phyloP scores from a whole-genome alignment of 2,888 invertebrate species.

The Monoplex corrugatus region DNA sequence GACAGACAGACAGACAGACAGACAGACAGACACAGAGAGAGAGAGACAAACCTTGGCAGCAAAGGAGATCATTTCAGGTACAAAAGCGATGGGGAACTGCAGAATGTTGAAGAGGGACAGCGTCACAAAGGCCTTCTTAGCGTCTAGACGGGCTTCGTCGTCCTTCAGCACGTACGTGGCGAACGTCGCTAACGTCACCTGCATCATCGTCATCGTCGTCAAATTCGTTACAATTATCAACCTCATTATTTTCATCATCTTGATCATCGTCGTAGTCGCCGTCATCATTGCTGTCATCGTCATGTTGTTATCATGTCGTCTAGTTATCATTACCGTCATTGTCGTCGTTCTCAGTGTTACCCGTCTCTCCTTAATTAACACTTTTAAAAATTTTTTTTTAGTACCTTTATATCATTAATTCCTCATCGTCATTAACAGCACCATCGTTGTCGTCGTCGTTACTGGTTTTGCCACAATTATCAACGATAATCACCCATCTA shows the following conservation, averaged over 20 bases:
- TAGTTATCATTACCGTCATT: background rate
- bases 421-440: background rate
- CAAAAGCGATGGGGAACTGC: conserved; percentile 94
- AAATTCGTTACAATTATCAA: background rate
- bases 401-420: too few relatives aligned
- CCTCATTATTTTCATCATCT: background rate
- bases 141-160: conserved; percentile 90
- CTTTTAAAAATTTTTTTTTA: too few relatives aligned
- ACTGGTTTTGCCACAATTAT: background rate
- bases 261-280: background rate
- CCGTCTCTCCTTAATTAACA: too few relatives aligned
- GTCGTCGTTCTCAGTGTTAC: background rate
- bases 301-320: background rate
- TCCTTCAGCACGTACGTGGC: conserved; percentile 87
- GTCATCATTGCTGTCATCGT: background rate
- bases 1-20: background rate
- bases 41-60: conserved; percentile 55
- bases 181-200: conserved; percentile 79
- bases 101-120: conserved; percentile 81
- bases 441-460: background rate
- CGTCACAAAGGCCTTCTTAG: conserved; percentile 91
- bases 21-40: background rate
- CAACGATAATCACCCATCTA: too few relatives aligned
- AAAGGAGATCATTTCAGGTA: conserved; percentile 87
- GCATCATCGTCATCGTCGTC: conserved; percentile 31